phyloP scores from a whole-genome alignment of 2,797 vertebrate genomes.

The Peromyscus melanophrys region DNA sequence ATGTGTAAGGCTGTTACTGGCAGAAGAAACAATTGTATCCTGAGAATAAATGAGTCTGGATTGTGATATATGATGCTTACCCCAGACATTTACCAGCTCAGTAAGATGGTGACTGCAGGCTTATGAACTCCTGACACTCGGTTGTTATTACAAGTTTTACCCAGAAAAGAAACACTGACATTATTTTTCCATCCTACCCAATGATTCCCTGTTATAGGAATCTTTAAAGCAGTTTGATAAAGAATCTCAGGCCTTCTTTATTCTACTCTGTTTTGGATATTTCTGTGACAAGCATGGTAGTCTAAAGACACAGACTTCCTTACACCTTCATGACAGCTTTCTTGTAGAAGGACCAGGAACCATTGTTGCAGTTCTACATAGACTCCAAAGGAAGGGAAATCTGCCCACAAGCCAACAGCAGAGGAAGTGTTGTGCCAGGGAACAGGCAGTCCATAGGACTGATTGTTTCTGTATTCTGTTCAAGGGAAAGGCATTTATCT shows the following conservation, averaged over 20 bases:
- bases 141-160: background rate
- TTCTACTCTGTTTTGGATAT: background rate
- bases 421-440: fast-evolving
- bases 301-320: background rate
- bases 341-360: fast-evolving
- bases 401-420: background rate
- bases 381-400: background rate
- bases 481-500: background rate
- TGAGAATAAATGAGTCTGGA: background rate
- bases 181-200: background rate
- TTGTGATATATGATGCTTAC: background rate
- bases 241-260: background rate
- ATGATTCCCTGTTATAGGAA: background rate
- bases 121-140: background rate
- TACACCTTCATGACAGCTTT: background rate
- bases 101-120: background rate
- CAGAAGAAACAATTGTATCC: background rate
- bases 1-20: background rate
- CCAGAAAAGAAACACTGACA: fast-evolving
- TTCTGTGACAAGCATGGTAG: background rate
- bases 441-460: background rate
- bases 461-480: background rate
- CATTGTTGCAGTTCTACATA: background rate
- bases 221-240: background rate
- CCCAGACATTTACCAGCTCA: background rate